Evolutionary conservation across 1,140 invertebrate genomes (phyloP), one percentile per base, ranked within the genome.

Genomic region (Sinella curviseta): DNA sequence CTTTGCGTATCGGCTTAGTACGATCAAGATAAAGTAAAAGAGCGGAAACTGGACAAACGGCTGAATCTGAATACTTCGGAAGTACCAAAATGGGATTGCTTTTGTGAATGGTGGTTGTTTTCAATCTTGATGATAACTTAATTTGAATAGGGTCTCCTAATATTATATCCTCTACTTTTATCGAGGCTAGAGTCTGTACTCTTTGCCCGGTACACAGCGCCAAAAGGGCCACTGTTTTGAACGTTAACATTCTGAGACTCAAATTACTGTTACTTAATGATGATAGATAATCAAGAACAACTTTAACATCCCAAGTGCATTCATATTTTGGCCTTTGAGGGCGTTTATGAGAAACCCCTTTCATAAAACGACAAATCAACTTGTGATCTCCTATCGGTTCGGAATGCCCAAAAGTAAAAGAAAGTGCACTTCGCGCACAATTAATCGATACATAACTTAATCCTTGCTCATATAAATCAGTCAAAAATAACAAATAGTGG

Each of bases 151-250:
- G 3, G 8, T 8, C 31, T 1, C 39, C 74, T 20, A 14, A 75
- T 30, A 75, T n/a, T n/a, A 75, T 75, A 24, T 48, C 31, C 4
- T 24, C 34, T 39, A 75, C 3, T 48, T 39, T 20, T 3, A 75
- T 75, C 16, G 35, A 75, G 1, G 74, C 14, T 2, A 75, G 39
- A 31, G 74, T 48, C 31, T 75, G 74, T 3, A 75, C 36, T 75
- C 74, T 36, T 48, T 75, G 74, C 1, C 74, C 74, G 2, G 74
- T 75, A 30, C 14, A 12, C 28, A 75, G 28, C 14, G 74, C 34
- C 4, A 75, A 39, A 2, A 75, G 24, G 2, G 74, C 33, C 24
- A 75, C 74, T n/a, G 39, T 48, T 26, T 75, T 75, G 1, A 39
- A 75, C 28, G 74, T 39, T 48, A 75, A 75, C 8, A 34, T 74